Evolutionary conservation across 2,113 vertebrate genomes (phyloP).

Genomic region (Silurus asotus): DNA sequence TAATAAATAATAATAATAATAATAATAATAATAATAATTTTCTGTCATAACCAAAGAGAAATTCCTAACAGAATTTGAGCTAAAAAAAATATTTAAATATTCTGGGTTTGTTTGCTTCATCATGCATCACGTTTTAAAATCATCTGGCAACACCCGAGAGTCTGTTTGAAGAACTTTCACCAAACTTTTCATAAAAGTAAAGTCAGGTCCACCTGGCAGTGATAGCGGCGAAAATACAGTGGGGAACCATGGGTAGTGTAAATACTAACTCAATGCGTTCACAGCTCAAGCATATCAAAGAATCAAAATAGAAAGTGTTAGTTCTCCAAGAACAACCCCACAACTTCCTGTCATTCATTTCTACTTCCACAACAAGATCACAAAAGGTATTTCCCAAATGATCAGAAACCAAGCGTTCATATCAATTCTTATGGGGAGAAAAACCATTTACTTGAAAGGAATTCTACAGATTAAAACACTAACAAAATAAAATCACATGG

Average conservation of each 20-base stretch:
- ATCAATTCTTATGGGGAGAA: not conserved
- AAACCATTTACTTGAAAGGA: not conserved
- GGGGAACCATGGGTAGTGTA: not conserved
- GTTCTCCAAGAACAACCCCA: not conserved
- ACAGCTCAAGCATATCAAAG: not conserved
- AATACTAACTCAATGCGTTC: too few relatives aligned
- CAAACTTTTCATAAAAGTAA: not conserved
- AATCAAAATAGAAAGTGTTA: not conserved
- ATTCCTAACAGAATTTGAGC: too few relatives aligned
- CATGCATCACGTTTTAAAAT: not conserved
- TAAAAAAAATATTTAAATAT: too few relatives aligned
- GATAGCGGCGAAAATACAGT: not conserved
- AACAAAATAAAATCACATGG: not conserved
- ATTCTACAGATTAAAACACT: too few relatives aligned
- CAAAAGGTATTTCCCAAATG: not conserved
- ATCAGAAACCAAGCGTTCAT: not conserved
- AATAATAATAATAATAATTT: too few relatives aligned
- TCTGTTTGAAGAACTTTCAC: not conserved
- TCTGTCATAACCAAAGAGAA: too few relatives aligned
- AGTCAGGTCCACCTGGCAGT: rapidly evolving
- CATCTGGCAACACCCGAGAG: too few relatives aligned
- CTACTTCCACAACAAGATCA: not conserved
- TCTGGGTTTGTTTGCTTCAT: not conserved
- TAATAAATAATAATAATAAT: too few relatives aligned
- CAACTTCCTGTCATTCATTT: slow-evolving; percentile 20